Base-by-base conservation (phyloP, 64 coral and sea anemone genomes). In the Stichodactyla helianthus region DNA sequence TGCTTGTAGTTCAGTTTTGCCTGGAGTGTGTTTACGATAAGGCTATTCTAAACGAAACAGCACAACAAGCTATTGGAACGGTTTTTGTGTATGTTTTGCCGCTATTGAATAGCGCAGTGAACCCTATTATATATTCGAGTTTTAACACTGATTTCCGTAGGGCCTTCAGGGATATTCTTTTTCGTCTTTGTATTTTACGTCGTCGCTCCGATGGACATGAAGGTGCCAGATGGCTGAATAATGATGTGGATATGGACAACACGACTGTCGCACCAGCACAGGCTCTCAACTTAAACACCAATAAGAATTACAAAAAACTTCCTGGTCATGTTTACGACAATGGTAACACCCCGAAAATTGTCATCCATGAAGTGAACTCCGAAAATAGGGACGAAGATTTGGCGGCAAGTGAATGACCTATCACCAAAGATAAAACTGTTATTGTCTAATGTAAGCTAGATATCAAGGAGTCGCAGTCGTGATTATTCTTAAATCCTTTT, bases 121-220 rank as follows among this genome's bases (percentile, higher is more conserved):
- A 96, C 51, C 94, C 94, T 8, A 96, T 96, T 12, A 96, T 96
- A 18, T 96, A 96, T 52, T 96, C 94, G 0, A 93, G 94, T 17
- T 96, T 96, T 51, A 96, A 96, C 81, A 88, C 91, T 4, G 91
- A 96, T 77, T 96, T 96, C 64, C 88, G 94, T 16, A 62, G 51
- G 10, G 91, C 94, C 59, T 96, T 96, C 51, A 92, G 89, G 70
- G 88, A 96, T 5, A 96, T 96, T 79, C 86, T 96, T 44, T 78
- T 96, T 8, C 91, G 89, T 56, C 82, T 93, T 50, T 96, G 44
- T 64, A 57, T 61, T 7, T 82, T 77, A 56, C 59, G 26, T 57
- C 83, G 78, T 50, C 77, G 78, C 17, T 58, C 52, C 27, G 70
- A 65, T 71, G 52, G 58, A 44, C 14, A 87, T 88, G 13, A 77